Evolutionary conservation across 2,888 invertebrate species (phyloP), one percentile per base, ranked within the genome.

Genomic region (Melipona beecheii): DNA sequence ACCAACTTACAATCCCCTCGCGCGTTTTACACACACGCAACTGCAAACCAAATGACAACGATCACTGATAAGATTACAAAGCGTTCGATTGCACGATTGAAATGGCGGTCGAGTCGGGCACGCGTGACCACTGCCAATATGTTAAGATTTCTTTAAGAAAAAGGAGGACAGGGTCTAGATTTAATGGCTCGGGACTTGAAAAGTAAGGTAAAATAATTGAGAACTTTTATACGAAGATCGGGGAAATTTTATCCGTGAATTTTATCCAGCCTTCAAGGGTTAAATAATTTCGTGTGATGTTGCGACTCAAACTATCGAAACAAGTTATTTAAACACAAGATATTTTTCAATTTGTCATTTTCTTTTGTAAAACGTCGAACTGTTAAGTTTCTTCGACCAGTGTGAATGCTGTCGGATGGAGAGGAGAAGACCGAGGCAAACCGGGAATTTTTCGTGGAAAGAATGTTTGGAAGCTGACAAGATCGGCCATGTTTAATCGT

Each of bases 401-500:
- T 56, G 27, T 31, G 58, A 15, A 56, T 27, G 27, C n/a, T 31
- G 36, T 56, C 36, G 70, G 2, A 4, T 2, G 2, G n/a, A 27
- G 50, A 27, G n/a, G 21, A 36, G 9, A 27, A 1, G 19, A 68
- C 13, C 13, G 9, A 54, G 58, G 27, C 11, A 17, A 58, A 15
- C 13, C n/a, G 9, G 60, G 60, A 27, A 17, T 19, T 60, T n/a
- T 75, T 69, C 62, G 75, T 68, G 69, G 66, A 73, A 36, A 43
- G 77, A 64, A 75, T 78, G 82, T 84, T 87, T 80, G 79, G 80
- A 86, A 69, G 85, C 80, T 83, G 86, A 83, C 79, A 70, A 84
- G 72, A 87, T 84, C 86, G 86, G 81, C 73, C 84, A 82, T 85
- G 83, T 87, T 86, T 91, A 91, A 92, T 91, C 91, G 89, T 93